These are phyloP conservation scores for Priocnemis perturbator DNA, from an alignment of 2,888 invertebrate genomes.

Conservation along the genomic window DNA sequence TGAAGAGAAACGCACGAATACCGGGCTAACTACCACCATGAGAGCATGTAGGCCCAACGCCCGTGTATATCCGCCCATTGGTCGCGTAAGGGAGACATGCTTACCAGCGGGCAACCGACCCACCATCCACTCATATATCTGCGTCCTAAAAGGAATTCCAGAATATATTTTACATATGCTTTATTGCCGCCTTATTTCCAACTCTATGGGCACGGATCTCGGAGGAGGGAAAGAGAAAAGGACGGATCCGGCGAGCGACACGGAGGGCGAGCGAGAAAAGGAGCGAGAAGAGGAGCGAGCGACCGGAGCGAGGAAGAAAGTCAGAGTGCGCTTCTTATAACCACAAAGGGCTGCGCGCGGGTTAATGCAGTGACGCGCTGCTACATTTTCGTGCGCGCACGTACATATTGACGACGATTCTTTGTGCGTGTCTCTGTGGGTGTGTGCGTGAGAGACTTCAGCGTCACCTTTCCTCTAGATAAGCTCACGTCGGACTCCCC, in stretches of 20 bases:
- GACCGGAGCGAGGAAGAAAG: slow-evolving; percentile 17
- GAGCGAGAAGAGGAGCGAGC: slow-evolving; percentile 9
- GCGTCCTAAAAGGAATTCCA: slow-evolving; percentile 75
- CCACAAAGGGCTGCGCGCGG: slow-evolving; percentile 34
- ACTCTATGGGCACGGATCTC: slow-evolving; percentile 60
- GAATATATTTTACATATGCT: slow-evolving; percentile 76
- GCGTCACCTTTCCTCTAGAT: slow-evolving; percentile 17
- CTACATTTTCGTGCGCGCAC: slow-evolving; percentile 9
- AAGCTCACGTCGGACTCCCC: slow-evolving; percentile 11
- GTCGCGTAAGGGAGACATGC: slow-evolving; percentile 53
- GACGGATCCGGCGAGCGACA: slow-evolving; percentile 2
- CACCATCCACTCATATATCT: slow-evolving; percentile 71
- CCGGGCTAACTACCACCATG: neutral
- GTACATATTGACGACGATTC: neutral
- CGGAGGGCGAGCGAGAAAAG: slow-evolving; percentile 24
- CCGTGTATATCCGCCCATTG: slow-evolving; percentile 53
- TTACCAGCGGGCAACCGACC: slow-evolving; percentile 63
- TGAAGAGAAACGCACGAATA: neutral
- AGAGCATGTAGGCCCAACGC: slow-evolving; percentile 18
- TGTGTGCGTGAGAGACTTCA: neutral
- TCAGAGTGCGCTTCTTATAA: slow-evolving; percentile 28
- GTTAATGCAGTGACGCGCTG: slow-evolving; percentile 16
- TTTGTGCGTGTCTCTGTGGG: too few species aligned
- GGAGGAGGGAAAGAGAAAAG: slow-evolving; percentile 30
- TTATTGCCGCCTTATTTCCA: slow-evolving; percentile 75